phyloP scores from a whole-genome alignment of 1,140 invertebrate species.

The Pinna nobilis region DNA sequence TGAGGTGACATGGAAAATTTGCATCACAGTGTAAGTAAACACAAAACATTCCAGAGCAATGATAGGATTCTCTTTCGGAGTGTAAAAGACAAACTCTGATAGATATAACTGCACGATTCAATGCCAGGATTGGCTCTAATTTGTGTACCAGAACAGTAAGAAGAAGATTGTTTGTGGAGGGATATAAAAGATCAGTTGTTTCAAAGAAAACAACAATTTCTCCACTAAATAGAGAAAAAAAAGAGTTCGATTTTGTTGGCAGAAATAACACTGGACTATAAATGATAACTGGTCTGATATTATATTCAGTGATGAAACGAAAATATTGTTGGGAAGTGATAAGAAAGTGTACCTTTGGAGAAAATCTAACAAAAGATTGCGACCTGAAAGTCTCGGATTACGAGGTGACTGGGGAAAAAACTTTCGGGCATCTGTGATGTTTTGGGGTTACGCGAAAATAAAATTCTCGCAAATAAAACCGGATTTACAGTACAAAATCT shows the following conservation, averaged over 20 bases:
- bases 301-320: constrained; percentile 5
- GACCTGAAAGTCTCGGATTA: constrained; percentile 9
- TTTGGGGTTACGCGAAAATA: constrained; percentile 7
- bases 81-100: too few relatives aligned
- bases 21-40: too few relatives aligned
- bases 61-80: too few relatives aligned
- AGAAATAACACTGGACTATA: constrained; percentile 6
- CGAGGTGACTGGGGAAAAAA: not conserved
- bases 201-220: constrained; percentile 7
- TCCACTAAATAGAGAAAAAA: not conserved
- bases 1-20: too few relatives aligned
- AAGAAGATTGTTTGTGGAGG: constrained; percentile 3
- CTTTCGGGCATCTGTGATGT: not conserved
- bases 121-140: too few relatives aligned
- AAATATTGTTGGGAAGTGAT: constrained; percentile 6
- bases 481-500: too few relatives aligned
- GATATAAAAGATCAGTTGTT: not conserved
- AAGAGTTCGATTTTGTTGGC: not conserved
- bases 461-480: too few relatives aligned
- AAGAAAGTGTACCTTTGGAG: constrained; percentile 16
- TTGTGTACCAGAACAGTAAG: constrained; percentile 9
- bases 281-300: not conserved
- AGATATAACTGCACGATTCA: too few relatives aligned
- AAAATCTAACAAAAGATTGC: not conserved
- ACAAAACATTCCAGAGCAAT: too few relatives aligned